phyloP scores from a whole-genome alignment of 2,888 invertebrate genomes.

The Sceliomorpha sp. region DNA sequence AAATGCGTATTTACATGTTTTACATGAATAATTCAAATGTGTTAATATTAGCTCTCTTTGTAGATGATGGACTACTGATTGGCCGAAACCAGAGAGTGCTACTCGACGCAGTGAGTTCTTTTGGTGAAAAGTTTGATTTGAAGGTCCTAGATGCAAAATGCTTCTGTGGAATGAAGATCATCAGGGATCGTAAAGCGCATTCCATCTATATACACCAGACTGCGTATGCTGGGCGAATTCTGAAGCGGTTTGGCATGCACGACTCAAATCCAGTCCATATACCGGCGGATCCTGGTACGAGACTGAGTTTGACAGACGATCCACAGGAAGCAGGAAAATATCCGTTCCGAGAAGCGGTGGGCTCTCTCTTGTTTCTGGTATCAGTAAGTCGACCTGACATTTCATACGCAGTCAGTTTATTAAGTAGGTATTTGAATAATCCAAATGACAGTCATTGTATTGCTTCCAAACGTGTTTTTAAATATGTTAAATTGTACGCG shows the following conservation, averaged over 20 bases:
- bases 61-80: conserved; percentile 44
- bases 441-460: conserved; percentile 20
- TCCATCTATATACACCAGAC: conserved; percentile 38
- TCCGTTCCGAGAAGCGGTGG: conserved; percentile 29
- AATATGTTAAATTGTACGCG: too few species aligned
- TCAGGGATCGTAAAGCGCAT: conserved; percentile 3
- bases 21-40: neutral
- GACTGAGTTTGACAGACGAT: neutral
- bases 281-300: conserved; percentile 4
- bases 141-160: conserved; percentile 6
- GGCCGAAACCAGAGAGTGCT: conserved; percentile 6
- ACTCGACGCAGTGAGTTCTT: neutral
- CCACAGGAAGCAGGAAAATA: neutral
- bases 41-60: conserved; percentile 30
- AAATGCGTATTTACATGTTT: conserved; percentile 57
- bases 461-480: too few species aligned
- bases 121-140: conserved; percentile 19
- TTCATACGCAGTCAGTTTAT: conserved; percentile 18
- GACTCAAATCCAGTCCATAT: conserved; percentile 22
- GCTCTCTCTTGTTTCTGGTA: conserved; percentile 24
- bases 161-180: conserved; percentile 45
- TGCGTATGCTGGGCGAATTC: conserved; percentile 27
- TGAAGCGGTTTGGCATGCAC: conserved; percentile 31
- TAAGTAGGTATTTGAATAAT: conserved; percentile 18
- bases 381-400: conserved; percentile 26